These are phyloP conservation scores for Pyrocephalus nanus DNA, from an alignment of 2,797 vertebrate species.

Conservation along the genomic window DNA sequence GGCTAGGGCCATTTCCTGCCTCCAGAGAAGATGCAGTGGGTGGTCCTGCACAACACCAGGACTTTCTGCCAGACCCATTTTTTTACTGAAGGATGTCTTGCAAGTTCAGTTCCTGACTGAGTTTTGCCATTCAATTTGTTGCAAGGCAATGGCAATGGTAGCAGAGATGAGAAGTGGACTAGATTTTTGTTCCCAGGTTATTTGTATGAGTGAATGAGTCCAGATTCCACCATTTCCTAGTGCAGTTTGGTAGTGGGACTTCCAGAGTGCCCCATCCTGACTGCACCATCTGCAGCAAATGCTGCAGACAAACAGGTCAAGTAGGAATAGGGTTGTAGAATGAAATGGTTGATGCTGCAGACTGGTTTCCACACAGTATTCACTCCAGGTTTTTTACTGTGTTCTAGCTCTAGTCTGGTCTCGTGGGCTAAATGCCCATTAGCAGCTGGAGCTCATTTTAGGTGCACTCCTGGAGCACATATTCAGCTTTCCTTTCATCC, in stretches of 20 bases:
- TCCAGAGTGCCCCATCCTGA: background rate
- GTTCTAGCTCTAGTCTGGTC: background rate
- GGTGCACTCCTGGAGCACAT: background rate
- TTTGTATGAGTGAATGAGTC: background rate
- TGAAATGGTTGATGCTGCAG: background rate
- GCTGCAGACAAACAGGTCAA: background rate
- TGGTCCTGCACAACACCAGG: background rate
- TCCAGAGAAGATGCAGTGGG: background rate
- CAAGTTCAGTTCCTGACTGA: background rate
- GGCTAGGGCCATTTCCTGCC: background rate
- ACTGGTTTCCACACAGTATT: background rate
- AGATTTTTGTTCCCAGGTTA: background rate
- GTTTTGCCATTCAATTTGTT: background rate
- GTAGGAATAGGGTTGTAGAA: background rate
- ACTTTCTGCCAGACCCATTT: background rate
- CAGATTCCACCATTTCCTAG: background rate
- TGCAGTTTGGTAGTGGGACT: background rate
- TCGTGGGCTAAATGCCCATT: background rate
- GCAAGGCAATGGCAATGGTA: accelerated
- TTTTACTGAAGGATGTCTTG: background rate
- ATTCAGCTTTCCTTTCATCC: background rate
- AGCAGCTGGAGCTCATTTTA: conserved; percentile 2
- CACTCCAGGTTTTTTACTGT: background rate
- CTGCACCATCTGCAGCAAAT: background rate
- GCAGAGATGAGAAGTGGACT: background rate